These are phyloP conservation scores for Acanthornis magna DNA, from an alignment of 2,797 vertebrate species.

Conservation along the genomic window DNA sequence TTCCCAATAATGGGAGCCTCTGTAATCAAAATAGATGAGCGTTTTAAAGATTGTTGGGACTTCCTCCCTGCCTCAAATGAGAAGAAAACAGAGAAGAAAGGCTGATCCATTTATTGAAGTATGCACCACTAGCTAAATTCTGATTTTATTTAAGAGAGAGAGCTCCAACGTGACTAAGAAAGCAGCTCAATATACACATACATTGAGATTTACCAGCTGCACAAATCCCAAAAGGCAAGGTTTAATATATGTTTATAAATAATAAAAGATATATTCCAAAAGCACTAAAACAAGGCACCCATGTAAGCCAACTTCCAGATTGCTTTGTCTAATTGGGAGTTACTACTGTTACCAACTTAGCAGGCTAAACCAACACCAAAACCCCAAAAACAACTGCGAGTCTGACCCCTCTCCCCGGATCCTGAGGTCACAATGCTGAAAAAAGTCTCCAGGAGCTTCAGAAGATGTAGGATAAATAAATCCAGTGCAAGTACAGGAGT, in stretches of 20 bases:
- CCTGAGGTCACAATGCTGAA: rapidly evolving
- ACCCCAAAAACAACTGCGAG: neutral
- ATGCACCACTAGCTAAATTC: neutral
- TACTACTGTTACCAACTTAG: neutral
- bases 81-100: neutral
- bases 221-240: neutral
- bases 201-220: neutral
- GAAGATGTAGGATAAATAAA: neutral
- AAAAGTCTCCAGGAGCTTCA: neutral
- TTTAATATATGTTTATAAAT: neutral
- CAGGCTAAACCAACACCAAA: neutral
- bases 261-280: neutral
- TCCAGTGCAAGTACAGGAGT: neutral
- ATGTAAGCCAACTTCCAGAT: neutral
- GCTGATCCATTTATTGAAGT: neutral
- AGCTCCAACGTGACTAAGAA: neutral
- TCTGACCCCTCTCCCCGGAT: neutral
- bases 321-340: neutral
- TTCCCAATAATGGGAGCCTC: neutral
- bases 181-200: neutral
- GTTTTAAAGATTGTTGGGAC: neutral
- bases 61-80: neutral
- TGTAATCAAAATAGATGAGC: neutral
- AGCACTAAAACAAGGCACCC: neutral
- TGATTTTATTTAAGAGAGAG: neutral